phyloP scores from a whole-genome alignment of 2,113 vertebrate species.

The Melozone crissalis region DNA sequence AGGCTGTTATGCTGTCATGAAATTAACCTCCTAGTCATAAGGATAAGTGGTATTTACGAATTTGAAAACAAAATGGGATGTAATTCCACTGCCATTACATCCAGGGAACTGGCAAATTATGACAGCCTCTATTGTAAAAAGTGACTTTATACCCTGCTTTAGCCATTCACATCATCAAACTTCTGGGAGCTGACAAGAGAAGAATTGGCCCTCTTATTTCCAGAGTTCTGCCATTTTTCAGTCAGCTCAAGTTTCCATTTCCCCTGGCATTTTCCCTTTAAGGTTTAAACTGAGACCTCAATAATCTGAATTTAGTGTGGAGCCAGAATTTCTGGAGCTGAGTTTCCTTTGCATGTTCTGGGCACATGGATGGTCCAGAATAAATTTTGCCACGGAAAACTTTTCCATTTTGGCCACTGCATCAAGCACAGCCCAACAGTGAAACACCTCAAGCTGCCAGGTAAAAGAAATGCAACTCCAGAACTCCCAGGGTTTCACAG shows the following conservation, averaged over 20 bases:
- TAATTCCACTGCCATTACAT: not conserved
- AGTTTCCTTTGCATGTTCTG: not conserved
- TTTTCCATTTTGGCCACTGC: not conserved
- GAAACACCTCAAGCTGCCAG: not conserved
- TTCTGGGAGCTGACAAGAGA: not conserved
- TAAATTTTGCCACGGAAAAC: not conserved
- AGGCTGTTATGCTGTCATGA: conserved; percentile 23
- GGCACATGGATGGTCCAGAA: not conserved
- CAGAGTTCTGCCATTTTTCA: not conserved
- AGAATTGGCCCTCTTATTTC: not conserved
- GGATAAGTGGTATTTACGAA: conserved; percentile 13
- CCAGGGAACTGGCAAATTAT: not conserved
- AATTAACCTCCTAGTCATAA: conserved; percentile 36
- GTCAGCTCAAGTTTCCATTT: not conserved
- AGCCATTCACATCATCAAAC: not conserved
- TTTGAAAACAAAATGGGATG: conserved; percentile 12
- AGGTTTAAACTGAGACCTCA: not conserved
- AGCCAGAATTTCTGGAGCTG: not conserved
- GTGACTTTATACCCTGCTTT: not conserved
- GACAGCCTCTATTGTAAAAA: not conserved
- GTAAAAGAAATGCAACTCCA: not conserved
- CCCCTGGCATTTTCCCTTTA: not conserved
- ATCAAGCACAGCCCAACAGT: not conserved
- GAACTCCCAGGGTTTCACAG: not conserved
- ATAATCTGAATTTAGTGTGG: not conserved